Base-by-base conservation (phyloP, 1,140 invertebrate species). In the Maconellicoccus hirsutus region DNA sequence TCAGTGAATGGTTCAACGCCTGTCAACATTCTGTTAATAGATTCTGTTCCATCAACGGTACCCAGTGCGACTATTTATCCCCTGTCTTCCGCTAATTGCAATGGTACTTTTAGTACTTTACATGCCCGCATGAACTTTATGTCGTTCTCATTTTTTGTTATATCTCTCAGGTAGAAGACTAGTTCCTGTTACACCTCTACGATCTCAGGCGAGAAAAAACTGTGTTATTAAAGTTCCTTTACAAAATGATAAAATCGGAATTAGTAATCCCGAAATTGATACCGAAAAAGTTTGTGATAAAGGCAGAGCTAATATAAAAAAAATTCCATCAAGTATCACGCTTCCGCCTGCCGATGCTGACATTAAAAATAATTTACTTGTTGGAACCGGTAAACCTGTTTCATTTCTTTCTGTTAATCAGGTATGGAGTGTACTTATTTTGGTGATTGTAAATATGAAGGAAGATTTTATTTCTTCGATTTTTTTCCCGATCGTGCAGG, bases 141-240 rank as follows among this genome's bases (percentile, higher is more conserved):
- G n/a, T 52, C 2, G n/a, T 52, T 52, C 42, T 52, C 3, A 52
- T 52, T 16, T 4, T 52, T 3, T 33, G 6, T 52, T 52, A 52
- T 16, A 3, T 14, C 16, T 66, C 16, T 66, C 16, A 66, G 61
- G 61, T 66, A 22, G 22, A 8, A 2, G 61, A 66, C 25, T 66
- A 66, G 25, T 66, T 66, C 61, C 61, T 25, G 61, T 66, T 22
- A 66, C 61, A 25, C 61, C 61, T 66, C 19, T 66, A 22, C 22
- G 61, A 66, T 66, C 61, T 66, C 61, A 66, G 25, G 25, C 1
- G 3, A 10, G 25, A 66, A 66, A 66, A 66, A 66, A 66, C 16
- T 66, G 42, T 52, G 25, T 66, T 66, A 66, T 66, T 25, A 66
- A 66, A 26, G 21, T 25, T 66, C 61, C 25, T 66, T 22, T 8